Conservation (phyloP, 1,140 invertebrate species). For the Nixonia krombeini region DNA sequence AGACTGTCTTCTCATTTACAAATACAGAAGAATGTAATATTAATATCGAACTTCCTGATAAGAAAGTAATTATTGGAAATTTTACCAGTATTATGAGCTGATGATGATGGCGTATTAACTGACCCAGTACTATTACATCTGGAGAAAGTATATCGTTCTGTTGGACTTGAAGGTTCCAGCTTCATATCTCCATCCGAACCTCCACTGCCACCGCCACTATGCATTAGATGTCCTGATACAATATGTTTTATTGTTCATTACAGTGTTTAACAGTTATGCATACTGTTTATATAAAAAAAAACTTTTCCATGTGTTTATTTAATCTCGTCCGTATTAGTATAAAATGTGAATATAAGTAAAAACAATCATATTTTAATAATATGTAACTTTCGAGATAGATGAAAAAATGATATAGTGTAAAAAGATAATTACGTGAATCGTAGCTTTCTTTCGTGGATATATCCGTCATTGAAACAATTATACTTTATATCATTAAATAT, state of each 20-base stretch:
- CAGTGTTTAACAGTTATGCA: too few relatives aligned
- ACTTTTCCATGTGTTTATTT: too few relatives aligned
- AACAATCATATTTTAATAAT: slow-evolving; percentile 2
- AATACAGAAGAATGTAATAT: too few relatives aligned
- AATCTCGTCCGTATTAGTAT: too few relatives aligned
- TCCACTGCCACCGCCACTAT: not conserved
- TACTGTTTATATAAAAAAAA: too few relatives aligned
- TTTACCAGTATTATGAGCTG: slow-evolving; percentile 88
- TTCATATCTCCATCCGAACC: slow-evolving; percentile 72
- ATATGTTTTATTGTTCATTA: not conserved
- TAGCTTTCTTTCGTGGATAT: slow-evolving; percentile 31
- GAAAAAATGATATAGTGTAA: not conserved
- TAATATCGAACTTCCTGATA: too few relatives aligned
- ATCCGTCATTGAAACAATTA: slow-evolving; percentile 21
- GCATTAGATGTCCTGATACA: not conserved
- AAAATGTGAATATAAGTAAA: not conserved
- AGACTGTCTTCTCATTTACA: too few relatives aligned
- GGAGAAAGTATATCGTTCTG: slow-evolving; percentile 79
- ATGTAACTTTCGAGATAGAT: not conserved
- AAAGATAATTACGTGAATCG: slow-evolving; percentile 19
- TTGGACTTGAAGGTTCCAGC: slow-evolving; percentile 78
- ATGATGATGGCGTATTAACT: slow-evolving; percentile 85
- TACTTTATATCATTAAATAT: too few relatives aligned
- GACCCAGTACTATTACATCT: slow-evolving; percentile 88
- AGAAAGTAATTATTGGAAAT: not conserved